phyloP scores from a whole-genome alignment of 92 coral and sea anemone species.

The Zoanthus sansibaricus region DNA sequence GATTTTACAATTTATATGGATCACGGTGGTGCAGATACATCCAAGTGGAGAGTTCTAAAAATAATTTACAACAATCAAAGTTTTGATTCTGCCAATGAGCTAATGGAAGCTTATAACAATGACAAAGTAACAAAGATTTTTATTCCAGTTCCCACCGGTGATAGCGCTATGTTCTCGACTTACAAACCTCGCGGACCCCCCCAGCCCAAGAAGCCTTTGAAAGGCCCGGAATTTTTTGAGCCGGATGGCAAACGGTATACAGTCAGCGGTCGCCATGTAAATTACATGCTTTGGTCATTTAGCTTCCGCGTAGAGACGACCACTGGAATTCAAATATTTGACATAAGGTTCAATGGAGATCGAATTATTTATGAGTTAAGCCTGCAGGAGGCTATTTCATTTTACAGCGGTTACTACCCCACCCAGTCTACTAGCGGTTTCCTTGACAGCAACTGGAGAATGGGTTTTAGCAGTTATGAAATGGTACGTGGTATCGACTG shows the following conservation, averaged over 20 bases:
- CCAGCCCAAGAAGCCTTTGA: constrained; percentile 69
- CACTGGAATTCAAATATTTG: constrained; percentile 73
- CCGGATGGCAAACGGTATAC: constrained; percentile 82
- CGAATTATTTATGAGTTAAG: constrained; percentile 80
- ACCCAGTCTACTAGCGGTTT: constrained; percentile 57
- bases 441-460: constrained; percentile 66
- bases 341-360: constrained; percentile 71
- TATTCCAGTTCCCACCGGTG: constrained; percentile 44
- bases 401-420: constrained; percentile 74
- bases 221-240: constrained; percentile 69
- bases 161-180: constrained; percentile 43
- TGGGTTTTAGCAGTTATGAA: constrained; percentile 71
- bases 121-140: constrained; percentile 32
- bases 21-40: constrained; percentile 63
- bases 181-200: constrained; percentile 63
- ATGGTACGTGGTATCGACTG: constrained; percentile 74
- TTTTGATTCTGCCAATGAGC: constrained; percentile 56
- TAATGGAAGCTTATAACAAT: constrained; percentile 55
- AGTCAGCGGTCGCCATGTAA: constrained; percentile 66
- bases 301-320: constrained; percentile 70
- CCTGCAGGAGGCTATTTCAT: constrained; percentile 73
- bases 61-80: constrained; percentile 68
- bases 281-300: constrained; percentile 82
- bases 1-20: constrained; percentile 67
- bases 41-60: constrained; percentile 64